Evolutionary conservation across 1,140 invertebrate genomes (phyloP), one percentile per base, ranked within the genome.

Genomic region (Polyergus mexicanus): DNA sequence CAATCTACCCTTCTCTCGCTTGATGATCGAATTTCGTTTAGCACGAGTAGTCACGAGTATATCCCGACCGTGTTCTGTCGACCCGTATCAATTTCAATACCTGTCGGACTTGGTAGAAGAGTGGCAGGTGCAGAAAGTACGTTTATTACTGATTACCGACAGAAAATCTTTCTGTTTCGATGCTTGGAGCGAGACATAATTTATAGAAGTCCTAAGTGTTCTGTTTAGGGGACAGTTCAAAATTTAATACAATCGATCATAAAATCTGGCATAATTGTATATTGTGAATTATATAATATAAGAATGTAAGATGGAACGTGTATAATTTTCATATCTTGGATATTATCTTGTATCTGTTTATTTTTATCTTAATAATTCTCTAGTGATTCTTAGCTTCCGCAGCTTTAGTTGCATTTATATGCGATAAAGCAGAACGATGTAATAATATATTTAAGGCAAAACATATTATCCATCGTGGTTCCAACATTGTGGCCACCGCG

Each of bases 1-100:
- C 93, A 92, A 94, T 93, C 88, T 88, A 90, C 84, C 65, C 88
- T 91, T 81, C 63, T 68, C 86, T 74, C 86, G 87, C 56, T 85
- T 86, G 91, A 92, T 93, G 92, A 94, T 94, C 89, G 92, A 91
- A 93, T 93, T 93, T 94, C 92, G 91, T 80, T 93, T 92, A 92
- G 84, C 77, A 81, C 63, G 22, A 78, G 11, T 78, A 69, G 28
- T 68, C 75, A 80, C 75, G 75, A n/a, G n/a, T 80, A 80, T 80
- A 85, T 51, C 47, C 51, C 47, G 68, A 11, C 90, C 81, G 62
- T 86, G 62, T 62, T 72, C 87, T 75, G 66, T 86, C 88, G 72
- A 65, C 77, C 69, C 78, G 87, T 87, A 88, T 89, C 86, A 90
- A 92, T 92, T 93, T 90, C 80, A 66, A 72, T 80, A 76, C 68